Evolutionary conservation across 2,888 invertebrate species (phyloP).

Genomic region (Leptopilina myrica): DNA sequence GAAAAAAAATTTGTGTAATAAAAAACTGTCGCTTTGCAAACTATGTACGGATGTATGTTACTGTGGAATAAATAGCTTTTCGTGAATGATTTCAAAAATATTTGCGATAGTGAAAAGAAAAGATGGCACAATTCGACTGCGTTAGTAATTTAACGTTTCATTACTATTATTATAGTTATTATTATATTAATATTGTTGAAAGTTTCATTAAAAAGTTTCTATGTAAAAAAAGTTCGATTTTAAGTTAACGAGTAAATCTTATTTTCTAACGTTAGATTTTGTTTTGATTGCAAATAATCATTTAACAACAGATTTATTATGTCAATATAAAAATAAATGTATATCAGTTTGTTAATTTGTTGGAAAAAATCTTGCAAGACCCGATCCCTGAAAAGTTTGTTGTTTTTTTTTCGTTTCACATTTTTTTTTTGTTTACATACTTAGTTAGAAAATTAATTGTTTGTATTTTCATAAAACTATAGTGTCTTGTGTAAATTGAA

Average conservation of each 20-base stretch:
- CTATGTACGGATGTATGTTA: constrained; percentile 64
- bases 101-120: constrained; percentile 11
- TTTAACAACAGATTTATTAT: constrained; percentile 50
- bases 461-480: not conserved
- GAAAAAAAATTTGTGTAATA: constrained; percentile 41
- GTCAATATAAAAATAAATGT: constrained; percentile 71
- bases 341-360: constrained; percentile 72
- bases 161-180: not conserved
- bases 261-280: constrained; percentile 2
- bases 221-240: constrained; percentile 18
- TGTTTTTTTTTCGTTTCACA: not conserved
- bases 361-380: constrained; percentile 64
- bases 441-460: not conserved
- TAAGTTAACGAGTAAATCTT: constrained; percentile 12
- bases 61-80: constrained; percentile 59
- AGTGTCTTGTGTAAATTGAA: not conserved
- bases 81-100: constrained; percentile 12
- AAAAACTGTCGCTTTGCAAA: constrained; percentile 59
- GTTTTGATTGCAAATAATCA: constrained; percentile 58
- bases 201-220: not conserved
- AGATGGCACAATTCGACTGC: not conserved
- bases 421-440: constrained; percentile 27
- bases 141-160: constrained; percentile 26
- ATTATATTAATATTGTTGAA: constrained; percentile 11
- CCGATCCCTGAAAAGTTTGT: constrained; percentile 48